Conservation (phyloP, 2,888 invertebrate species). For the Hydrotaea diabolus region DNA sequence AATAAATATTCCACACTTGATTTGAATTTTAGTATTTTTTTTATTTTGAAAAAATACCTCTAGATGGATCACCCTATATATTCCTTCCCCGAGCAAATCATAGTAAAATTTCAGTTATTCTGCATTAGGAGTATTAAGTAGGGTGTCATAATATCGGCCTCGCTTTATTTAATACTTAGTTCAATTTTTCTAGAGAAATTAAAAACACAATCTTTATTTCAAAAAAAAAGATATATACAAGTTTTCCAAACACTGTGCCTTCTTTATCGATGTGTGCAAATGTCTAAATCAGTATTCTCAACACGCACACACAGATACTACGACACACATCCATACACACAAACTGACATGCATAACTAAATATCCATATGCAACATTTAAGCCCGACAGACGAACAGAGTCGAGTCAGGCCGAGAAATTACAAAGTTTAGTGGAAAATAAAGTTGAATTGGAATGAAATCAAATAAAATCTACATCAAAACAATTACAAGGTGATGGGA, state of each 20-base stretch:
- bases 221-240: too few relatives aligned
- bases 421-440: constrained; percentile 15
- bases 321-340: neutral
- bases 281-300: constrained; percentile 25
- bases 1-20: too few relatives aligned
- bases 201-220: neutral
- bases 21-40: too few relatives aligned
- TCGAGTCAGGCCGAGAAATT: neutral
- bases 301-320: neutral
- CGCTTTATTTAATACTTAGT: too few relatives aligned
- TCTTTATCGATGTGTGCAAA: neutral
- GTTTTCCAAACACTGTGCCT: neutral
- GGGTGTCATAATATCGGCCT: too few relatives aligned
- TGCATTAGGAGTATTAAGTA: too few relatives aligned
- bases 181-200: too few relatives aligned
- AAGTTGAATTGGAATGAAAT: constrained; percentile 20
- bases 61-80: too few relatives aligned
- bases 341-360: neutral
- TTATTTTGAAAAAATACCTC: too few relatives aligned
- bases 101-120: too few relatives aligned
- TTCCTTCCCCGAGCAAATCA: too few relatives aligned
- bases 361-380: neutral
- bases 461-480: constrained; percentile 21
- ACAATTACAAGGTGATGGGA: constrained; percentile 67
- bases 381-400: neutral